Evolutionary conservation across 2,888 invertebrate genomes (phyloP), one percentile per base, ranked within the genome.

Genomic region (Ashinkailepas kermadecensis): DNA sequence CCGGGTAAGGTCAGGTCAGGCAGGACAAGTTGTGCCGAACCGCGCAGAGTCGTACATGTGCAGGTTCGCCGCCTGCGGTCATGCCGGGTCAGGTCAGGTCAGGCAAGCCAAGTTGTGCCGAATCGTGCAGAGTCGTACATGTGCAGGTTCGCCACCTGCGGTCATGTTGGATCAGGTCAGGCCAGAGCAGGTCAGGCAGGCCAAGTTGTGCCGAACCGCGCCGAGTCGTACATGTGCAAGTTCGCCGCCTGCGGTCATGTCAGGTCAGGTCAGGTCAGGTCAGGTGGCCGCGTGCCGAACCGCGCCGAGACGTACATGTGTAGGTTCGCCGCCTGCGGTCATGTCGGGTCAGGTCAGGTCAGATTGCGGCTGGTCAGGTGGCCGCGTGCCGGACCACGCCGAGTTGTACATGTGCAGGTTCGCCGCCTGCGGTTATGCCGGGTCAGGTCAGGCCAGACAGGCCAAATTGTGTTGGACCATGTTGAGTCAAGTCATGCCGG

Each of bases 361-460:
- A 4, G n/a, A n/a, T n/a, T n/a, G n/a, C n/a, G 39, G 39, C 39
- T 1, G 39, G 39, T 4, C 39, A 39, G 39, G 39, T 39, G n/a
- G n/a, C n/a, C n/a, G n/a, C 4, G 39, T 4, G 39, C 39, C 1
- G 4, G 4, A 4, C 39, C 39, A 4, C 4, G 39, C 39, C 39
- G 1, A 39, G 1, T 39, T 4, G 39, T 39, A 39, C 39, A 39
- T 39, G 39, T 39, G 39, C 39, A 39, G 39, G 39, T 39, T 39
- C 39, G 39, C 39, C 39, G 39, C 39, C 39, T 39, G 39, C 39
- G n/a, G 78, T 18, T 2, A n/a, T 10, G 21, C 2, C 56, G n/a
- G 78, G 18, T 78, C 78, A 6, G 78, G 78, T 78, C 78, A n/a
- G 78, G 54, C 39, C 78, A 78, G 78, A 9, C 39, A 39, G 39